Evolutionary conservation across 2,113 vertebrate species (phyloP).

Genomic region (Macrotus californicus): DNA sequence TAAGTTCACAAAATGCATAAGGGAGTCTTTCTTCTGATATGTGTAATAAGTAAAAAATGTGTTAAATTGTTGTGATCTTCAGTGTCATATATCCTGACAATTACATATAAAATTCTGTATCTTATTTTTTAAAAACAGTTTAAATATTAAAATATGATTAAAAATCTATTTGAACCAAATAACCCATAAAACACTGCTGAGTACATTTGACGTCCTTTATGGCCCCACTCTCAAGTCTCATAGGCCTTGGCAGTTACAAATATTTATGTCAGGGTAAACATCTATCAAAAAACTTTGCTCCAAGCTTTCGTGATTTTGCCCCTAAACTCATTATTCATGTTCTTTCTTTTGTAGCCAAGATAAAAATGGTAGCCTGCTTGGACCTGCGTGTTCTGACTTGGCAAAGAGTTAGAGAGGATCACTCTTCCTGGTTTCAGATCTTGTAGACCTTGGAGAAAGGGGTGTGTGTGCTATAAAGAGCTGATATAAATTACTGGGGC

Average conservation of each 20-base stretch:
- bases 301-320: slow-evolving; percentile 2
- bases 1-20: neutral
- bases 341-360: neutral
- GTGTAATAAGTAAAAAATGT: neutral
- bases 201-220: neutral
- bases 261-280: neutral
- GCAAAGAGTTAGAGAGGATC: neutral
- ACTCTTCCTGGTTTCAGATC: neutral
- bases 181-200: neutral
- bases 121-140: neutral
- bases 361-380: neutral
- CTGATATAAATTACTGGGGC: neutral
- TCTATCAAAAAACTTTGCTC: neutral
- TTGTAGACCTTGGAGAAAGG: neutral
- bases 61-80: slow-evolving; percentile 7
- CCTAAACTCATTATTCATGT: neutral
- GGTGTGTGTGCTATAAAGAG: neutral
- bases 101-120: neutral
- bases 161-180: neutral
- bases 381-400: neutral
- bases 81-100: neutral
- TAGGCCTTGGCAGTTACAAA: neutral
- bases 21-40: neutral
- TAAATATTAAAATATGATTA: neutral
- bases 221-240: neutral